Evolutionary conservation across 2,113 vertebrate species (phyloP), one percentile per base, ranked within the genome.

Genomic region (Odocoileus hemionus): DNA sequence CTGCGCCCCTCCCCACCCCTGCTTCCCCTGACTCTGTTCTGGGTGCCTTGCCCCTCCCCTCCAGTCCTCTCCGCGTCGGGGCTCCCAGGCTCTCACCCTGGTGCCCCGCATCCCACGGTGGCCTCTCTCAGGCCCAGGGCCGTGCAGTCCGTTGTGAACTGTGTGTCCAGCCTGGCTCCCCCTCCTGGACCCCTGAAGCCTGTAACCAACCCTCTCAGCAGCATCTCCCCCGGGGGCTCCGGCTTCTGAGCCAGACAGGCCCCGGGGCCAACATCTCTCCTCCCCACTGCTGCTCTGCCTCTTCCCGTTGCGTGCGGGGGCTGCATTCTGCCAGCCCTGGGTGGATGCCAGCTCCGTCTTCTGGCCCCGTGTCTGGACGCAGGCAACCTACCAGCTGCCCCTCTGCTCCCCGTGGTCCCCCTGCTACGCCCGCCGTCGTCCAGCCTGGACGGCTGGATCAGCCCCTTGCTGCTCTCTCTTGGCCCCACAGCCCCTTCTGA

Each of bases 231-330:
- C 0, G 1, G 80, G 3, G 6, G 67, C 33, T 26, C 39, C 2
- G 33, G 14, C 3, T 55, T 55, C 82, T 7, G 7, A n/a, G 1
- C 3, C 7, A 5, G 23, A 8, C 15, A 1, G 0, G 19, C 7
- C 55, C 2, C 2, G 0, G 2, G 13, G 5, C 43, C 64, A 26
- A n/a, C n/a, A 13, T 2, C 14, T 19, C 33, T 47, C n/a, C 43
- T 14, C 36, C 47, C 14, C 7, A 10, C 39, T 2, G 9, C 33
- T 33, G 16, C 30, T 6, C 55, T 0, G 0, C 54, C 0, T 1
- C 17, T 26, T 47, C 39, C 25, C 3, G 0, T 15, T 23, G 0
- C 0, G 0, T 11, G 9, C 0, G 0, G 28, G 2, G 25, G 15
- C 45, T 45, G 45, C 7, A 0, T 3, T 7, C 19, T 47, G 23